Conservation (phyloP, 2,888 invertebrate genomes). For the Salticus scenicus region DNA sequence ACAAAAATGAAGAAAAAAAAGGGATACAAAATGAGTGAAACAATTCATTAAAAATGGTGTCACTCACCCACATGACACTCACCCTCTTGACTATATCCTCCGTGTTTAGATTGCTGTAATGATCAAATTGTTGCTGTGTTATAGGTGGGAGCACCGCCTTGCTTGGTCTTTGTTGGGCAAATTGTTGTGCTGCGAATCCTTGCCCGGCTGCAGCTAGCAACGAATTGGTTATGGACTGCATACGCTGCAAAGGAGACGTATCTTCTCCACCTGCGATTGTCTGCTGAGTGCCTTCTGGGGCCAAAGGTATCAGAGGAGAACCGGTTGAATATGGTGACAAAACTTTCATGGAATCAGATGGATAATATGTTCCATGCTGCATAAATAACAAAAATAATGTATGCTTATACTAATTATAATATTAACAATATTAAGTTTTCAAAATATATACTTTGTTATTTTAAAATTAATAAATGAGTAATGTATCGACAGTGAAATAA, state of each 20-base stretch:
- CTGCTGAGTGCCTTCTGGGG: conserved; percentile 43
- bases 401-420: too few species aligned
- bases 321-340: conserved; percentile 53
- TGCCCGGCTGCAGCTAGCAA: conserved; percentile 88
- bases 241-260: conserved; percentile 94
- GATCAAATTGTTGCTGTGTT: conserved; percentile 98
- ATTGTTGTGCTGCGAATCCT: conserved; percentile 82
- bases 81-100: conserved; percentile 96
- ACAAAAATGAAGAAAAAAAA: too few species aligned
- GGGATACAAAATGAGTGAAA: too few species aligned
- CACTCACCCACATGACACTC: conserved; percentile 18
- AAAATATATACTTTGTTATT: too few species aligned
- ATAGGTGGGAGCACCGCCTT: conserved; percentile 98
- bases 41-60: too few species aligned
- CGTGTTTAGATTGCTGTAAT: conserved; percentile 97
- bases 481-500: too few species aligned
- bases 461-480: too few species aligned
- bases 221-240: conserved; percentile 98
- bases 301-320: conserved; percentile 33
- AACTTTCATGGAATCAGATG: conserved; percentile 81
- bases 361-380: conserved; percentile 81
- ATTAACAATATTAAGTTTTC: too few species aligned
- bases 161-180: conserved; percentile 89
- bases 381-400: too few species aligned
- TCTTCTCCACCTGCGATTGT: conserved; percentile 73